Evolutionary conservation across 2,113 vertebrate species (phyloP), one percentile per base, ranked within the genome.

Genomic region (Aptenodytes patagonicus): DNA sequence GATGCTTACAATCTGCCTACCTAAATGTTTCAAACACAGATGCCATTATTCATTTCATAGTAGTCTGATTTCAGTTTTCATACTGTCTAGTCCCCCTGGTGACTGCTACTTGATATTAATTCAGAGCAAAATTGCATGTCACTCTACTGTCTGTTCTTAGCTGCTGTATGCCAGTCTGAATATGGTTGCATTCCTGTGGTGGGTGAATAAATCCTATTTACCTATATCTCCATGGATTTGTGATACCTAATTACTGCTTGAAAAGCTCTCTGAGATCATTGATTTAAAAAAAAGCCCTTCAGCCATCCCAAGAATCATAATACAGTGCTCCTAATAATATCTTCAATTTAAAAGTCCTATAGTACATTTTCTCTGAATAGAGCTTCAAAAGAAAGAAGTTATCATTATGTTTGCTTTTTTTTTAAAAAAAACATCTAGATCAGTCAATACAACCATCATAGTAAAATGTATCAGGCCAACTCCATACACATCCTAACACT

Each of bases 61-160:
- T 9, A 75, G 57, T 54, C 71, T 89, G 72, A 78, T 68, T 96
- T 88, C 61, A 83, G 55, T 84, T 96, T 94, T 83, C 65, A 93
- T 75, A 52, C 54, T 47, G 42, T 66, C 85, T 95, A 51, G 19
- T 88, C 18, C 24, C 68, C 9, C 55, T 68, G 32, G 38, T 76
- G 68, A 95, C 65, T 82, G 38, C n/a, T 89, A 82, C 73, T 83
- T 92, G 29, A 68, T 64, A 90, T 58, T 78, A 95, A 75, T 78
- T 95, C 49, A 87, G 51, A 78, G 22, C 4, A 91, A 90, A 93
- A 96, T 51, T 88, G 17, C 68, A 81, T 36, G 61, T 82, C 72
- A 90, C 36, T 83, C 72, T 78, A 44, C 51, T 89, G 72, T 32
- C 68, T 80, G 28, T 62, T 76, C 61, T 40, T 73, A 78, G 51